These are phyloP conservation scores for Podilymbus podiceps DNA, from an alignment of 2,113 vertebrate species.

Conservation along the genomic window DNA sequence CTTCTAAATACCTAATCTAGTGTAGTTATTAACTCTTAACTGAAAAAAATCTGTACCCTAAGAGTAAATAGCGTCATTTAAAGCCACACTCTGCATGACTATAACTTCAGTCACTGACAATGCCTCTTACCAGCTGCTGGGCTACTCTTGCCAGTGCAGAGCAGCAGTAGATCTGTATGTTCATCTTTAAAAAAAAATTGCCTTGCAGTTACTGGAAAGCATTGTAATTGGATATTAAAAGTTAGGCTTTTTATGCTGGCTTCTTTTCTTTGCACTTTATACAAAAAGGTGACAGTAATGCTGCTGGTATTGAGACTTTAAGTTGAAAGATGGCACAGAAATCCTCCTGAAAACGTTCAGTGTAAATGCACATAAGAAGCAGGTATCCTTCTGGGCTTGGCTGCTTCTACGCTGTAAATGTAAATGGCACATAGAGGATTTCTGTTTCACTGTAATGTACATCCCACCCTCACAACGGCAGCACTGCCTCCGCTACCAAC, in stretches of 20 bases:
- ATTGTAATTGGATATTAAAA: neutral
- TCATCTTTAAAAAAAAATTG: neutral
- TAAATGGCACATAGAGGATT: fast-evolving
- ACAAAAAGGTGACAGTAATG: neutral
- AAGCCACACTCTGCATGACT: neutral
- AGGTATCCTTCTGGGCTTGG: neutral
- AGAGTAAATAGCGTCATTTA: neutral
- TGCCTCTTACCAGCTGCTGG: neutral
- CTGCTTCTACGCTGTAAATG: neutral
- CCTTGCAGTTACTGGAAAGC: neutral
- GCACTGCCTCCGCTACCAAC: neutral
- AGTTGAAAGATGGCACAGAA: neutral
- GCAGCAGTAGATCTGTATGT: neutral
- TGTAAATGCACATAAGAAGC: neutral
- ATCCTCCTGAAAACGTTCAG: neutral
- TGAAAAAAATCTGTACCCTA: neutral
- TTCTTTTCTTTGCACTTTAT: neutral
- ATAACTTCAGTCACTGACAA: neutral
- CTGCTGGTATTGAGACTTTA: neutral
- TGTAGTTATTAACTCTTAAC: neutral
- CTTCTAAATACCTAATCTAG: neutral
- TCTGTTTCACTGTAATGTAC: neutral
- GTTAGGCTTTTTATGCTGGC: neutral
- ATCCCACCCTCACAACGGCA: neutral
- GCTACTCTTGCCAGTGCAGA: neutral